Evolutionary conservation across 1,140 invertebrate species (phyloP).

Genomic region (Cylas formicarius): DNA sequence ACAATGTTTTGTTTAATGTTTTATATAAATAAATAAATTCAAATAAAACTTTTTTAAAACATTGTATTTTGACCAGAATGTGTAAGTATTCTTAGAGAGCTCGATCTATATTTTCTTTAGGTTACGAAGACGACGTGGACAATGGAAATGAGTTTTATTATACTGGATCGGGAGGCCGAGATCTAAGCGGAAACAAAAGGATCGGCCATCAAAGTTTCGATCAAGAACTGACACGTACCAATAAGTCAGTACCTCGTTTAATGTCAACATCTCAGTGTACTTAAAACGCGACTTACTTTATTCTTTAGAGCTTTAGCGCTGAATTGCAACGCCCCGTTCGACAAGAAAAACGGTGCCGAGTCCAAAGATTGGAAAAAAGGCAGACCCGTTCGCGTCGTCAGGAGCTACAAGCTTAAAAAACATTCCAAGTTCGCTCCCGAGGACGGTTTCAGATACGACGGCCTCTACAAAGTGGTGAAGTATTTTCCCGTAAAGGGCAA

Average conservation of each 20-base stretch:
- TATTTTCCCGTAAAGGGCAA: slow-evolving; percentile 76
- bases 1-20: too few relatives aligned
- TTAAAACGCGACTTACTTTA: neutral
- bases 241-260: slow-evolving; percentile 50
- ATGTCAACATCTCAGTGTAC: neutral
- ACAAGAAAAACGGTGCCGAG: slow-evolving; percentile 59
- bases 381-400: slow-evolving; percentile 71
- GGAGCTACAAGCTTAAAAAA: slow-evolving; percentile 68
- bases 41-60: too few relatives aligned
- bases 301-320: slow-evolving; percentile 63
- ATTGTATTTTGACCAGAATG: too few relatives aligned
- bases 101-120: too few relatives aligned
- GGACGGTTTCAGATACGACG: slow-evolving; percentile 69
- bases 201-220: slow-evolving; percentile 75
- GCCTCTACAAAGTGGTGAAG: slow-evolving; percentile 75
- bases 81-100: too few relatives aligned
- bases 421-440: slow-evolving; percentile 73
- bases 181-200: slow-evolving; percentile 77
- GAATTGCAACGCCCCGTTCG: slow-evolving; percentile 64
- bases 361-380: slow-evolving; percentile 67
- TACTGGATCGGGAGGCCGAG: slow-evolving; percentile 75
- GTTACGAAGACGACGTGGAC: slow-evolving; percentile 83
- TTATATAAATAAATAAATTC: too few relatives aligned
- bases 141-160: slow-evolving; percentile 77
- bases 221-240: slow-evolving; percentile 69